phyloP scores from a whole-genome alignment of 2,888 invertebrate species.

The Lycocerus yunnanus region DNA sequence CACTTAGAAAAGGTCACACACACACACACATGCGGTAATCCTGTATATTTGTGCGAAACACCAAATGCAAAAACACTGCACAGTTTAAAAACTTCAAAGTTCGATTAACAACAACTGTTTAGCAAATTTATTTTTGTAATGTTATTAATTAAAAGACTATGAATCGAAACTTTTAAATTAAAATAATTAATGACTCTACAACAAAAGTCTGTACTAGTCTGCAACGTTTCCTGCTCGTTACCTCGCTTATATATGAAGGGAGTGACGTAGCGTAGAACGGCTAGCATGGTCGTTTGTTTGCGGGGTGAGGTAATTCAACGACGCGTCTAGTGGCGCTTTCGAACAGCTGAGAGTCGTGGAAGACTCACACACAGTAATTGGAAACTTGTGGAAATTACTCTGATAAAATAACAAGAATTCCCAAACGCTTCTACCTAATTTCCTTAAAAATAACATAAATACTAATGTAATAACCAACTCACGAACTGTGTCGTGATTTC shows the following conservation, averaged over 20 bases:
- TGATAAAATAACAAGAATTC: neutral
- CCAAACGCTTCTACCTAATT: neutral
- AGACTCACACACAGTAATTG: constrained; percentile 12
- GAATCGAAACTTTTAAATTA: neutral
- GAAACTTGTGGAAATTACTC: constrained; percentile 13
- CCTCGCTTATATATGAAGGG: constrained; percentile 30
- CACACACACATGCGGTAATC: neutral
- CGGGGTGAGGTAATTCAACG: constrained; percentile 30
- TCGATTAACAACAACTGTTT: neutral
- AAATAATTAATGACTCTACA: neutral
- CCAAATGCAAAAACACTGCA: neutral
- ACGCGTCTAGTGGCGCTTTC: constrained; percentile 34
- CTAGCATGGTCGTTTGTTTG: constrained; percentile 22
- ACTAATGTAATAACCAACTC: neutral
- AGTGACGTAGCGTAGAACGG: constrained; percentile 27
- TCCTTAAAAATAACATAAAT: neutral
- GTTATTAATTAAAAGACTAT: neutral
- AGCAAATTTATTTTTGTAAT: neutral
- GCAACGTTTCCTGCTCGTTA: constrained; percentile 33
- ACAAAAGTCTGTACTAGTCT: constrained; percentile 30
- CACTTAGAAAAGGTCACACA: neutral
- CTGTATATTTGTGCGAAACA: neutral
- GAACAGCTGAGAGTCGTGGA: constrained; percentile 35
- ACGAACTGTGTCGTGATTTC: neutral
- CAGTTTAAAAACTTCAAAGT: neutral